These are phyloP conservation scores for Platycnemis pennipes DNA, from an alignment of 2,888 invertebrate species.

Conservation along the genomic window DNA sequence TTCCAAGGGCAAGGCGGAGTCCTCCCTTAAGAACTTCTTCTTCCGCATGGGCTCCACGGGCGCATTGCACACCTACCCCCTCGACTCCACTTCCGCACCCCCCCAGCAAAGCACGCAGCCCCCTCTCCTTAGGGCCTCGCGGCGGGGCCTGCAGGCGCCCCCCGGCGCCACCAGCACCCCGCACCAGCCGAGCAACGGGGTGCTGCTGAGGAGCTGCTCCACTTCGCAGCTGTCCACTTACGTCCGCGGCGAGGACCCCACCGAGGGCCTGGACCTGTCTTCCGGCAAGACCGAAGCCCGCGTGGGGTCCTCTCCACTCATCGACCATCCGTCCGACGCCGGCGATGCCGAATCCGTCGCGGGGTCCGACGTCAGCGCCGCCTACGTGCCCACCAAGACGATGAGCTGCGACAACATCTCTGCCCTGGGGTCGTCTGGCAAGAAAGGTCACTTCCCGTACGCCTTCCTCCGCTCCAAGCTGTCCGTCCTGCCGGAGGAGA, in stretches of 20 bases:
- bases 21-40: slow-evolving; percentile 87
- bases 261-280: slow-evolving; percentile 87
- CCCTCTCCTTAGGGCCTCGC: slow-evolving; percentile 75
- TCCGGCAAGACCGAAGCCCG: background rate
- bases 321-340: slow-evolving; percentile 76
- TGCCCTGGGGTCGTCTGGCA: slow-evolving; percentile 77
- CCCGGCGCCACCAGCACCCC: slow-evolving; percentile 74
- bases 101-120: slow-evolving; percentile 76
- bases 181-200: slow-evolving; percentile 77
- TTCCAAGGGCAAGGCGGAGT: slow-evolving; percentile 78
- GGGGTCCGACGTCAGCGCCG: slow-evolving; percentile 78
- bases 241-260: slow-evolving; percentile 89
- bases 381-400: slow-evolving; percentile 83
- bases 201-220: slow-evolving; percentile 87
- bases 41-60: slow-evolving; percentile 89
- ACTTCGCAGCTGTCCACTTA: slow-evolving; percentile 88
- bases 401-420: slow-evolving; percentile 88
- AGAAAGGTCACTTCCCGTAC: slow-evolving; percentile 87
- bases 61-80: slow-evolving; percentile 82
- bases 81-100: slow-evolving; percentile 58
- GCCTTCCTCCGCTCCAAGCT: slow-evolving; percentile 89
- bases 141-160: slow-evolving; percentile 72
- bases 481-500: slow-evolving; percentile 89
- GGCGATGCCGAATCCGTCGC: slow-evolving; percentile 75
- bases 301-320: slow-evolving; percentile 58